Percentiles rank a stretch among this genome's conserved stretches.
phyloP scores from a whole-genome alignment of 2,113 vertebrate genomes.

The pig (Sus scrofa) region DNA sequence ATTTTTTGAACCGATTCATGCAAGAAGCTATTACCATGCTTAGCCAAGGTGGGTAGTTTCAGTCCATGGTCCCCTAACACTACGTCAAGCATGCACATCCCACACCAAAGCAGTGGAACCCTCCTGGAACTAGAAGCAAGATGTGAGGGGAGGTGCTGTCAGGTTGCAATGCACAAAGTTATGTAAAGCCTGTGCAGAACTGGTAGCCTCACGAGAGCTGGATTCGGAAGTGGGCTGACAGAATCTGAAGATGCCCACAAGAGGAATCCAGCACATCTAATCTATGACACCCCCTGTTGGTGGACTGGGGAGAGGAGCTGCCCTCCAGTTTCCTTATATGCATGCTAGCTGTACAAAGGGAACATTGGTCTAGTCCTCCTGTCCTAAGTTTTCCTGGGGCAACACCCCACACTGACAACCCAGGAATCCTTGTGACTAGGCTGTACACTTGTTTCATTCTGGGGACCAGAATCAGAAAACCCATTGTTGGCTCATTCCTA shows the following conservation, averaged over 20 bases:
- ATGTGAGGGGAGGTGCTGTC: background rate
- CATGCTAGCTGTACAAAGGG: background rate
- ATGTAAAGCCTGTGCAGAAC: background rate
- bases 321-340: no score
- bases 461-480: background rate
- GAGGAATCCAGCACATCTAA: background rate
- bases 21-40: no score
- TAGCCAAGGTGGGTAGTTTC: no score
- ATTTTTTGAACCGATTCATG: no score
- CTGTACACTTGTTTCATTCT: background rate
- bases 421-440: background rate
- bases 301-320: background rate
- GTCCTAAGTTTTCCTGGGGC: background rate
- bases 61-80: no score
- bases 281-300: no score
- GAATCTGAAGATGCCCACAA: background rate
- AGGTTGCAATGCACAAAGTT: background rate
- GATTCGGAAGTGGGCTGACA: background rate
- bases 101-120: background rate
- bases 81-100: background rate
- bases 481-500: background rate
- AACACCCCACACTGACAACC: background rate
- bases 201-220: background rate
- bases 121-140: background rate
- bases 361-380: background rate